Percentiles rank a stretch among this genome's conserved stretches.
phyloP scores from a whole-genome alignment of 2,113 vertebrate genomes.

The Merops nubicus region DNA sequence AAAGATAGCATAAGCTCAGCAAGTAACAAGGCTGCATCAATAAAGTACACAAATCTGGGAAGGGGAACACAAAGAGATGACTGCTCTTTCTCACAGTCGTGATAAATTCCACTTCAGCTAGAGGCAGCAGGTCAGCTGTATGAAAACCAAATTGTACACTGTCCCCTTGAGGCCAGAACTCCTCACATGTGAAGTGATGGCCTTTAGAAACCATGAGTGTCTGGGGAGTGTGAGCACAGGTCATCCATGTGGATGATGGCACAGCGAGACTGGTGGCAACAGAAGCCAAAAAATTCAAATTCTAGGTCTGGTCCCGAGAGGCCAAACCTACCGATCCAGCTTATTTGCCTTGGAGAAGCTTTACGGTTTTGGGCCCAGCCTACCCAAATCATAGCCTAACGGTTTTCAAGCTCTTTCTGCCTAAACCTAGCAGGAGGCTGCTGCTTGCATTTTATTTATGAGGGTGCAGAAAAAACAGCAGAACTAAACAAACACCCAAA shows the following conservation, averaged over 20 bases:
- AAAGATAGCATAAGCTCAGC: background rate
- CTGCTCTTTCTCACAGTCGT: background rate
- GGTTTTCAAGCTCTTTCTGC: background rate
- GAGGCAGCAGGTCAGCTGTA: fast-evolving
- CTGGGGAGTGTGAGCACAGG: too few relatives aligned
- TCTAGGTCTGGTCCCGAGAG: background rate
- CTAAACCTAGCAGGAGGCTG: background rate
- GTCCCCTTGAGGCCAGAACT: background rate
- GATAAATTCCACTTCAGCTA: fast-evolving
- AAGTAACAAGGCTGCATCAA: too few relatives aligned
- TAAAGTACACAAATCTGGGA: background rate
- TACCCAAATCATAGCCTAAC: background rate
- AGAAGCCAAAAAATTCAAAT: background rate
- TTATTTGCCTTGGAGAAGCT: background rate
- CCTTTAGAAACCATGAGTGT: background rate
- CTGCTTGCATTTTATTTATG: background rate
- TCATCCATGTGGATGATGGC: fast-evolving
- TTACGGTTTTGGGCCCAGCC: background rate
- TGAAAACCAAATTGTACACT: background rate
- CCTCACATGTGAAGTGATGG: fast-evolving
- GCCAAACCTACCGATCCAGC: background rate
- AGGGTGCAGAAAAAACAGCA: background rate
- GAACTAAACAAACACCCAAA: background rate
- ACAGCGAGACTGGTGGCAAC: fast-evolving
- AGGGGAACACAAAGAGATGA: background rate